These are phyloP conservation scores for Leucania comma DNA, from an alignment of 2,888 invertebrate genomes.

Conservation along the genomic window DNA sequence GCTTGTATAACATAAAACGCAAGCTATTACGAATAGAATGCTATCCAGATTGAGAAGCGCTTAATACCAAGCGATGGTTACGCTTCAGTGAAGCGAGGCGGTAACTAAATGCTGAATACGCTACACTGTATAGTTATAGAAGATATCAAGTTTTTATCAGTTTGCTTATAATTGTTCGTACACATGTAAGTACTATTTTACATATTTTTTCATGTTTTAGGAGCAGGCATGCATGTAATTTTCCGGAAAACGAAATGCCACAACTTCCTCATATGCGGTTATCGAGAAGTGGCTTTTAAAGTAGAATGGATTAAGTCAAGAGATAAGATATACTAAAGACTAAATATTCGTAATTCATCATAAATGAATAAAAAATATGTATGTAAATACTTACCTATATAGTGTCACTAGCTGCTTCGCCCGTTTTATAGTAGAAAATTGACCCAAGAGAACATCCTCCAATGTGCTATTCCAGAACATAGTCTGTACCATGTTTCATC, in stretches of 20 bases:
- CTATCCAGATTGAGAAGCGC: conserved; percentile 35
- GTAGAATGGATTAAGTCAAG: too few relatives aligned
- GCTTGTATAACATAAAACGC: conserved; percentile 5
- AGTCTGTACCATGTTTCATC: too few relatives aligned
- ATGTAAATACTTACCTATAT: too few relatives aligned
- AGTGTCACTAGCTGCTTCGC: too few relatives aligned
- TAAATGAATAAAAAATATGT: too few relatives aligned
- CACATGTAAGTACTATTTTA: conserved; percentile 1
- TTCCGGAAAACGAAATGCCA: background rate
- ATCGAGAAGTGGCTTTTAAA: too few relatives aligned
- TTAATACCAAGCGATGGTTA: conserved; percentile 44
- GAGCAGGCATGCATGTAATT: conserved; percentile 12
- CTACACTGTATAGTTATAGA: conserved; percentile 8
- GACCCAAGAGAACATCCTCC: too few relatives aligned
- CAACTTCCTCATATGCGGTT: background rate
- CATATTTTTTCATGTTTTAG: conserved; percentile 5
- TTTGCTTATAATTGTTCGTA: conserved; percentile 29
- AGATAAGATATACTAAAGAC: too few relatives aligned
- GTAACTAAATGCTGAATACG: conserved; percentile 58
- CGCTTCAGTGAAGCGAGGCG: conserved; percentile 62
- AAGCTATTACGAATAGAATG: conserved; percentile 45
- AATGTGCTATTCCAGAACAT: too few relatives aligned
- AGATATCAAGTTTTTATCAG: conserved; percentile 39
- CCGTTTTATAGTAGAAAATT: too few relatives aligned
- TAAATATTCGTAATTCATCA: too few relatives aligned